A percentile compares a stretch with the other conserved stretches of the same genome.
Evolutionary conservation across 1,140 invertebrate species (phyloP).

Genomic region (Oscheius sp.): DNA sequence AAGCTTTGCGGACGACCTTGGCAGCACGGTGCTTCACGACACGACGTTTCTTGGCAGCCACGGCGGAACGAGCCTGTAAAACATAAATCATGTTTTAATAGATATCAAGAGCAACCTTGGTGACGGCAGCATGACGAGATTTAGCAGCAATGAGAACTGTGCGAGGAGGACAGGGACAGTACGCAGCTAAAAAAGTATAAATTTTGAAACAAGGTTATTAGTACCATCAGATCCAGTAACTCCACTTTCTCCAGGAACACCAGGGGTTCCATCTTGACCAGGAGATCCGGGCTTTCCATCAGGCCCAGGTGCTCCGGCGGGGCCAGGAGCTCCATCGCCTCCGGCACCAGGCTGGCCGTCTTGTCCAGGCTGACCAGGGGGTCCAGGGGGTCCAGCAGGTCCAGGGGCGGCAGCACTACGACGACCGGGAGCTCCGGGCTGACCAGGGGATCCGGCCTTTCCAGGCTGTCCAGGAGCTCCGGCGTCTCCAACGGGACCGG

Average conservation of each 20-base stretch:
- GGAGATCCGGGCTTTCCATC: constrained; percentile 23
- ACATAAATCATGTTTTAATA: too few relatives aligned
- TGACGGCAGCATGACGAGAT: too few relatives aligned
- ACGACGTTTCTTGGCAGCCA: too few relatives aligned
- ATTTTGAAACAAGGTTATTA: too few relatives aligned
- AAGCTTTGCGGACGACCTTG: too few relatives aligned
- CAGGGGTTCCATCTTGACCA: constrained; percentile 6
- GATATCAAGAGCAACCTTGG: too few relatives aligned
- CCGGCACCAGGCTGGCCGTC: constrained; percentile 10
- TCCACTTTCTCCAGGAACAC: background rate
- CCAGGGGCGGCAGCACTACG: background rate
- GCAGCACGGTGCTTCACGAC: too few relatives aligned
- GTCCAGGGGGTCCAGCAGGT: background rate
- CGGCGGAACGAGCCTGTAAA: too few relatives aligned
- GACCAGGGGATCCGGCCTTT: background rate
- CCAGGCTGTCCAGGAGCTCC: constrained; percentile 4
- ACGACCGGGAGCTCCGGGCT: background rate
- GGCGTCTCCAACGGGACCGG: background rate
- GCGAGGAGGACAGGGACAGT: too few relatives aligned
- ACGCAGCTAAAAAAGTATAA: too few relatives aligned
- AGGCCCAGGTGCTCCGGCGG: constrained; percentile 12
- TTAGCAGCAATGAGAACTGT: too few relatives aligned
- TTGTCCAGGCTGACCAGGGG: background rate
- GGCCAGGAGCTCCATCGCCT: background rate
- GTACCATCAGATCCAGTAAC: background rate